Percentiles rank a stretch among this genome's conserved stretches.
Evolutionary conservation across 2,888 invertebrate species (phyloP).

Genomic region (Pristionchus fissidentatus): DNA sequence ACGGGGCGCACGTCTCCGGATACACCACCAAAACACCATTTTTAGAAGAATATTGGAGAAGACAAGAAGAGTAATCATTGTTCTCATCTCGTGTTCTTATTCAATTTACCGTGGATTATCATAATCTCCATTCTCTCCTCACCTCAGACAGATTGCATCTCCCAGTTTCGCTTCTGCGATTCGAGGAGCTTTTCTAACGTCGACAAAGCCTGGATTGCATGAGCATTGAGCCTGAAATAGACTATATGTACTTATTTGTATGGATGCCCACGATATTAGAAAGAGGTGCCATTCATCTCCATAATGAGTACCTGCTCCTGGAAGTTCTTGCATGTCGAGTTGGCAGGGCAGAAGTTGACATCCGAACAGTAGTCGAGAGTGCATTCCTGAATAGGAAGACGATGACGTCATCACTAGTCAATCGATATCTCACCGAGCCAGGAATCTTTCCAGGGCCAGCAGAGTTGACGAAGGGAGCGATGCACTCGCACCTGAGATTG

Average conservation of each 20-base stretch:
- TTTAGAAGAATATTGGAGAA: no score
- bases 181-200: constrained; percentile 59
- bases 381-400: constrained; percentile 51
- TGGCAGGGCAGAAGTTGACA: constrained; percentile 87
- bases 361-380: constrained; percentile 70
- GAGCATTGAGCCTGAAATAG: constrained; percentile 60
- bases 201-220: constrained; percentile 67
- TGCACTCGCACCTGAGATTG: constrained; percentile 62
- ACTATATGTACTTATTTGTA: neutral
- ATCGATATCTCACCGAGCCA: constrained; percentile 49
- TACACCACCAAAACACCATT: no score
- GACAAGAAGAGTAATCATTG: no score
- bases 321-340: constrained; percentile 91
- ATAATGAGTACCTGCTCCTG: constrained; percentile 73
- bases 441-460: constrained; percentile 60
- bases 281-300: neutral
- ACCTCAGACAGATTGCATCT: constrained; percentile 57
- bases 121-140: constrained; percentile 22
- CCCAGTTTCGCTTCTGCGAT: constrained; percentile 56
- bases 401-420: neutral
- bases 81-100: neutral
- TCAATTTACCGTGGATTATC: neutral
- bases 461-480: constrained; percentile 65
- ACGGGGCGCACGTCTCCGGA: no score
- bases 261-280: no score